Conservation (phyloP, 2,797 vertebrate genomes). For the Enteromius fasciolatus region DNA sequence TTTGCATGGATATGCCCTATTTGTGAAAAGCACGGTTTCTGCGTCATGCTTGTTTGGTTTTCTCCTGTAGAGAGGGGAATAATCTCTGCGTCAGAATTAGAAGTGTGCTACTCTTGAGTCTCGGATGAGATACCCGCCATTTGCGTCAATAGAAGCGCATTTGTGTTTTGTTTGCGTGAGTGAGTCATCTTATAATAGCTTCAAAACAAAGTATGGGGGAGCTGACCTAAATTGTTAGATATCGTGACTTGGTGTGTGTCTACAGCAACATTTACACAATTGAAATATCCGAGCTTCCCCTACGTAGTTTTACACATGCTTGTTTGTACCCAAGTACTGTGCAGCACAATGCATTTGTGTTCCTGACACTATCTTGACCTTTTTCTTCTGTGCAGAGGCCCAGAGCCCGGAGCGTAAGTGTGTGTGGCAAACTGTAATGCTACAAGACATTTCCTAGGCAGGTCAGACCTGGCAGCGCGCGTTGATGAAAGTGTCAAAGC, state of each 20-base stretch:
- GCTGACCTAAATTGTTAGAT: constrained; percentile 28
- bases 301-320: constrained; percentile 19
- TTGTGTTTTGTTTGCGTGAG: constrained; percentile 9
- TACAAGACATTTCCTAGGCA: constrained; percentile 63
- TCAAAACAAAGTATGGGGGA: background rate
- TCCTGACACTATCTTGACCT: background rate
- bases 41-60: constrained; percentile 12
- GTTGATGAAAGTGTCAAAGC: constrained; percentile 64
- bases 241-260: background rate
- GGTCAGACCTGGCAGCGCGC: constrained; percentile 59
- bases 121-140: constrained; percentile 18
- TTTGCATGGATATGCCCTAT: background rate
- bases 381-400: constrained; percentile 1
- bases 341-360: background rate
- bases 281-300: constrained; percentile 14
- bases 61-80: background rate
- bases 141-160: constrained; percentile 7
- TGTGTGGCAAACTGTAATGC: constrained; percentile 60
- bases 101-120: constrained; percentile 10
- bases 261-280: background rate
- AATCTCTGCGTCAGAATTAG: constrained; percentile 25
- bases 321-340: background rate
- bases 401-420: background rate
- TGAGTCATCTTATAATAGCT: constrained; percentile 29
- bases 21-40: background rate